Evolutionary conservation across 2,888 invertebrate genomes (phyloP), one percentile per base, ranked within the genome.

Genomic region (Perithous albicinctus): DNA sequence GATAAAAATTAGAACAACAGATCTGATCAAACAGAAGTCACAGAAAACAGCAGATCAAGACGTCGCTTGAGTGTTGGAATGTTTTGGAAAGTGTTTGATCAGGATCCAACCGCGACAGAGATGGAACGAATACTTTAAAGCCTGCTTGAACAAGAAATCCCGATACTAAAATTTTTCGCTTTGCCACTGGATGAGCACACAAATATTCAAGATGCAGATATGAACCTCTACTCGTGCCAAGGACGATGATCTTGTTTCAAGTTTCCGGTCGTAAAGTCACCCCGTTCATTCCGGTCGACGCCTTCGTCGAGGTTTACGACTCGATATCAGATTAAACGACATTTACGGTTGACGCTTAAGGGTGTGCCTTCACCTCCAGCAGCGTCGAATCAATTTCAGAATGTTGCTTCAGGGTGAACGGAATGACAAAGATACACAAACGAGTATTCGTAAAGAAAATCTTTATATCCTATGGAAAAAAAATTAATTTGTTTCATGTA

Each of bases 271-370:
- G 73, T 78, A 74, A 81, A 81, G 66, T 48, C 73, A 1, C 59
- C 59, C 32, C 0, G 32, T 59, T 59, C 59, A 59, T 59, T 59
- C 29, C 59, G 32, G 15, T 32, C 32, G 56, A 81, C 64, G 77
- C 63, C 56, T 69, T 80, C 76, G 41, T 77, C 77, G 70, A 80
- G 78, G 86, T 87, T 86, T 86, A 86, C 85, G 86, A 86, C 82
- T 82, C 78, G 80, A 84, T 85, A 87, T 86, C 83, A 85, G 86
- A 88, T 87, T 87, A 86, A 86, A 85, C 85, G 85, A 84, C 82
- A 80, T 84, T 88, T 86, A 86, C 83, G 85, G 85, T 84, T 74
- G 64, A 74, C 74, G 78, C 78, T 82, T 56, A 70, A 74, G 81
- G 78, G 74, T 69, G 26, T n/a, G 2, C 15, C 63, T 46, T 26